These are phyloP conservation scores for Cerastis rubricosa DNA, from an alignment of 2,888 invertebrate species.

Conservation along the genomic window DNA sequence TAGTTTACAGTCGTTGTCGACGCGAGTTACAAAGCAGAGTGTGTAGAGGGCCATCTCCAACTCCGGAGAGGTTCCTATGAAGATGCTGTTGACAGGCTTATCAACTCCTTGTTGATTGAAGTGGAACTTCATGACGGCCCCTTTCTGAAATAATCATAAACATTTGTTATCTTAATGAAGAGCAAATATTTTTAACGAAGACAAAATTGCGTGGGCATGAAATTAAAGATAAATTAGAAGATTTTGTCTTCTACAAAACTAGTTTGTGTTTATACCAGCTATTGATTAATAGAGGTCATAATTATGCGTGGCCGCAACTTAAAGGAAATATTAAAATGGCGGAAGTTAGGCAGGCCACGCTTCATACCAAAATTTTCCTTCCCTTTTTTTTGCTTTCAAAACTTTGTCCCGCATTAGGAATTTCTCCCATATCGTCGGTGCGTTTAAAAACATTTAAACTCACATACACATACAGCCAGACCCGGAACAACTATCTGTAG, in stretches of 20 bases:
- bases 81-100: constrained; percentile 95
- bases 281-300: too few species aligned
- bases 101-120: constrained; percentile 93
- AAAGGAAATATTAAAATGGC: too few species aligned
- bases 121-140: constrained; percentile 93
- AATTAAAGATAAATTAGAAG: not conserved
- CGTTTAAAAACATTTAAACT: not conserved
- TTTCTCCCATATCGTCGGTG: not conserved
- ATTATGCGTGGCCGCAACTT: too few species aligned
- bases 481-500: not conserved
- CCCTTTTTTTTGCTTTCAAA: too few species aligned
- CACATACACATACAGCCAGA: not conserved
- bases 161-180: not conserved
- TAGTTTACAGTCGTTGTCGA: constrained; percentile 94
- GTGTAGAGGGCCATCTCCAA: constrained; percentile 97
- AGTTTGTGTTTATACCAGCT: too few species aligned
- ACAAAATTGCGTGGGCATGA: not conserved
- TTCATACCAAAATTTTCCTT: too few species aligned
- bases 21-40: constrained; percentile 95
- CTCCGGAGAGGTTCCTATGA: constrained; percentile 97
- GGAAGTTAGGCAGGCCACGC: too few species aligned
- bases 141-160: constrained; percentile 92
- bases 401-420: too few species aligned
- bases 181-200: not conserved
- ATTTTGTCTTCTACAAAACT: too few species aligned